These are phyloP conservation scores for Drosophila setosimentum DNA, from an alignment of 2,888 invertebrate genomes.

Conservation along the genomic window DNA sequence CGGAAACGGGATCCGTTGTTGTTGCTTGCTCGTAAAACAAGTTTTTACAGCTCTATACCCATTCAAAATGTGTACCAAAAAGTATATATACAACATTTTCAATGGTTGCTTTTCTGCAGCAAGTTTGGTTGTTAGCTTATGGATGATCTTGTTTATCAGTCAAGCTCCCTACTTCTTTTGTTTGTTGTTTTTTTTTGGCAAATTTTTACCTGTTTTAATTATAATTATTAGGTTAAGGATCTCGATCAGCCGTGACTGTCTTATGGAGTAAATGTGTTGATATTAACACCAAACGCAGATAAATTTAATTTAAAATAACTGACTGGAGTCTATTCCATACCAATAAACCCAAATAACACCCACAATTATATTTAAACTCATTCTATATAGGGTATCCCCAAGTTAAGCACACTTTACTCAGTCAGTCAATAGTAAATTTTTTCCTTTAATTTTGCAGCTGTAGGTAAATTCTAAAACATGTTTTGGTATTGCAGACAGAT, in stretches of 20 bases:
- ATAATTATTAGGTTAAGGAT: neutral
- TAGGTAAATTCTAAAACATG: conserved; percentile 18
- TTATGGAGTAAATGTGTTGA: neutral
- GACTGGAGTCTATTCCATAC: no score
- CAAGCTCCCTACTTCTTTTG: no score
- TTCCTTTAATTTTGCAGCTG: conserved; percentile 7
- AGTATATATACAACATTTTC: no score
- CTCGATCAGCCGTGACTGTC: neutral
- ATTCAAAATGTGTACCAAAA: neutral
- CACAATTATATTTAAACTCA: neutral
- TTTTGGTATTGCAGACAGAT: neutral
- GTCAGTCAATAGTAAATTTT: no score
- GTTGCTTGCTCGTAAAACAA: conserved; percentile 1
- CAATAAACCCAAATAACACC: neutral
- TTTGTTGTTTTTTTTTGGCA: neutral
- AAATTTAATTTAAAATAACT: neutral
- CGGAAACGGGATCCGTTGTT: neutral
- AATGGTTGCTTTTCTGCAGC: neutral
- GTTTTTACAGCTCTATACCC: neutral
- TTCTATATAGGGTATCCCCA: neutral
- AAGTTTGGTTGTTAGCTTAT: neutral
- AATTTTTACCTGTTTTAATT: neutral
- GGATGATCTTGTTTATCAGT: neutral
- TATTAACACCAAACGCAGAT: neutral
- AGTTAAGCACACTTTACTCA: neutral